These are phyloP conservation scores for Mionectes olivaceus DNA, from an alignment of 2,797 vertebrate species.

Conservation along the genomic window DNA sequence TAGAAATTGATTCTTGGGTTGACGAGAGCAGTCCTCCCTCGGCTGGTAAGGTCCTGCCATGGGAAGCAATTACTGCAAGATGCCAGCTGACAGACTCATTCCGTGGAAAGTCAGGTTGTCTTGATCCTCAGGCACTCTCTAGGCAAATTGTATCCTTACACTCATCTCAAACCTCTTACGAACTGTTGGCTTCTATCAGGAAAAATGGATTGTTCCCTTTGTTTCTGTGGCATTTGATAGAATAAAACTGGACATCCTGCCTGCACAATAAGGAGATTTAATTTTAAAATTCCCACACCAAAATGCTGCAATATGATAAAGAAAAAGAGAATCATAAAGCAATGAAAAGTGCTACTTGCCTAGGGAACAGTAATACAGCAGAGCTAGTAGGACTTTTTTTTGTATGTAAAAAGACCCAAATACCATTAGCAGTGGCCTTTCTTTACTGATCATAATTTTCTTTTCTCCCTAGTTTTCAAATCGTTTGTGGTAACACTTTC, in stretches of 20 bases:
- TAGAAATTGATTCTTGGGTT: conserved; percentile 91
- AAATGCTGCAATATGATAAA: conserved; percentile 76
- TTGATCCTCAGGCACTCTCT: conserved; percentile 96
- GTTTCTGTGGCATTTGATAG: conserved; percentile 86
- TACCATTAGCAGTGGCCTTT: conserved; percentile 55
- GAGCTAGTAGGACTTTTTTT: conserved; percentile 56
- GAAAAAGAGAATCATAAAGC: conserved; percentile 65
- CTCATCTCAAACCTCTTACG: conserved; percentile 95
- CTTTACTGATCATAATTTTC: conserved; percentile 52
- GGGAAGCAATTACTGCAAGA: conserved; percentile 98
- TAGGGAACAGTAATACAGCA: conserved; percentile 62
- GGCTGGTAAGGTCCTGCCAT: conserved; percentile 93
- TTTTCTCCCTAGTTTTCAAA: conserved; percentile 48
- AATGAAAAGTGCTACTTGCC: conserved; percentile 71
- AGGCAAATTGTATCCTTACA: conserved; percentile 97
- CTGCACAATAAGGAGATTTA: conserved; percentile 79
- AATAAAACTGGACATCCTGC: conserved; percentile 82
- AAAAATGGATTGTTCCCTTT: conserved; percentile 92
- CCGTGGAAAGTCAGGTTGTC: conserved; percentile 89
- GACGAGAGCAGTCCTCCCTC: conserved; percentile 82
- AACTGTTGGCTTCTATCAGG: conserved; percentile 93
- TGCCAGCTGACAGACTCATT: conserved; percentile 97
- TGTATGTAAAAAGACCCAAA: conserved; percentile 58
- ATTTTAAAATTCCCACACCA: conserved; percentile 79
- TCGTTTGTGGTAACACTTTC: conserved; percentile 12